A percentile compares a stretch with the other conserved stretches of the same genome.
Conservation (phyloP, 2,113 vertebrate genomes). For the Columbina picui region DNA sequence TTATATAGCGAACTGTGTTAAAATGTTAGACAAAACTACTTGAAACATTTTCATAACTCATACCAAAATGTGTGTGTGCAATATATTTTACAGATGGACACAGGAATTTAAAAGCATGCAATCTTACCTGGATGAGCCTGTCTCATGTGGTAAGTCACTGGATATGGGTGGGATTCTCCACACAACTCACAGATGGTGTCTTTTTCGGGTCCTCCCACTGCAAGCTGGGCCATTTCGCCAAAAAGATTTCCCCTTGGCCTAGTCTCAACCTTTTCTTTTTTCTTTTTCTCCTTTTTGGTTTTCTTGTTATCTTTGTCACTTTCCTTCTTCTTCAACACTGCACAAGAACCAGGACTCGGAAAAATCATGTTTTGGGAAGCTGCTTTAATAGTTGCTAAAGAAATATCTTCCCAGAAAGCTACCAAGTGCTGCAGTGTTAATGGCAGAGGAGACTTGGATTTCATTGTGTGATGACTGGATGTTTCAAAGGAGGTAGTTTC, state of each 20-base stretch:
- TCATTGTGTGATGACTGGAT: conserved; percentile 82
- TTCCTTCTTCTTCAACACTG: conserved; percentile 96
- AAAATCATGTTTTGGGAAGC: conserved; percentile 99
- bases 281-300: conserved; percentile 97
- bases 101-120: accelerated
- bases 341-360: conserved; percentile 96
- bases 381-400: conserved; percentile 96
- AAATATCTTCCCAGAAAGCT: conserved; percentile 99
- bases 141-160: conserved; percentile 98
- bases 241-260: conserved; percentile 96
- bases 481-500: conserved; percentile 86
- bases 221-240: conserved; percentile 98
- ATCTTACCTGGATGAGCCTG: conserved; percentile 94
- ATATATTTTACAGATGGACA: background rate
- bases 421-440: conserved; percentile 96
- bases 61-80: accelerated
- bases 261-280: conserved; percentile 93
- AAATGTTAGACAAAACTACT: background rate
- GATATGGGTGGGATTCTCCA: conserved; percentile 96
- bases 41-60: background rate
- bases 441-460: conserved; percentile 90
- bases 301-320: conserved; percentile 95
- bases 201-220: conserved; percentile 96
- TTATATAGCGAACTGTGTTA: background rate
- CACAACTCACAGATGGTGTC: conserved; percentile 98